Conservation (phyloP, 2,888 invertebrate genomes). For the Agonopterix heracliana region DNA sequence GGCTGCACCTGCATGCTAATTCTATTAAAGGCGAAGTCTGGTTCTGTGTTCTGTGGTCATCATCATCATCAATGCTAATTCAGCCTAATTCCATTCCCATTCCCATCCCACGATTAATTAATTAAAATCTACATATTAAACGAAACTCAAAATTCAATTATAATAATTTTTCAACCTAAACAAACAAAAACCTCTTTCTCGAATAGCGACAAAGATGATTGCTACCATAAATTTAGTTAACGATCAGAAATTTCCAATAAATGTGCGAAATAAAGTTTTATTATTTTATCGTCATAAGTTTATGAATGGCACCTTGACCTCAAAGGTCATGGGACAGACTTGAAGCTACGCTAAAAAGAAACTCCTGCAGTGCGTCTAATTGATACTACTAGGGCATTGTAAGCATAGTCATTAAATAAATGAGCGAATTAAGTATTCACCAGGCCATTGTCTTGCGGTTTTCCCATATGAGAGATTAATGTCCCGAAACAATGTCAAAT, state of each 20-base stretch:
- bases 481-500: constrained; percentile 6
- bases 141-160: no score
- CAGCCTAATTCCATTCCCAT: no score
- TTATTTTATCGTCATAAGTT: not conserved
- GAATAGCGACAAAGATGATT: no score
- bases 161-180: no score
- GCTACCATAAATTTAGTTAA: not conserved
- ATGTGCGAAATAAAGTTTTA: constrained; percentile 1
- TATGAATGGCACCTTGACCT: constrained; percentile 16
- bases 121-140: no score
- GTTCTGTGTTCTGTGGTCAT: no score
- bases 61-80: no score
- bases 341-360: constrained; percentile 26
- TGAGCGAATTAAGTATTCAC: constrained; percentile 51
- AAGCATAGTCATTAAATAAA: constrained; percentile 42
- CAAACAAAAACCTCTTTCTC: no score
- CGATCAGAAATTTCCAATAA: constrained; percentile 1
- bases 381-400: constrained; percentile 46
- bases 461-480: constrained; percentile 10
- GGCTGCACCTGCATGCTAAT: no score
- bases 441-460: constrained; percentile 32
- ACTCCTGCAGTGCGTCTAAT: constrained; percentile 43
- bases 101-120: no score
- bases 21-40: no score
- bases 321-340: constrained; percentile 32